Evolutionary conservation across 1,140 invertebrate genomes (phyloP).

Genomic region (Plectrocnemia conspersa): DNA sequence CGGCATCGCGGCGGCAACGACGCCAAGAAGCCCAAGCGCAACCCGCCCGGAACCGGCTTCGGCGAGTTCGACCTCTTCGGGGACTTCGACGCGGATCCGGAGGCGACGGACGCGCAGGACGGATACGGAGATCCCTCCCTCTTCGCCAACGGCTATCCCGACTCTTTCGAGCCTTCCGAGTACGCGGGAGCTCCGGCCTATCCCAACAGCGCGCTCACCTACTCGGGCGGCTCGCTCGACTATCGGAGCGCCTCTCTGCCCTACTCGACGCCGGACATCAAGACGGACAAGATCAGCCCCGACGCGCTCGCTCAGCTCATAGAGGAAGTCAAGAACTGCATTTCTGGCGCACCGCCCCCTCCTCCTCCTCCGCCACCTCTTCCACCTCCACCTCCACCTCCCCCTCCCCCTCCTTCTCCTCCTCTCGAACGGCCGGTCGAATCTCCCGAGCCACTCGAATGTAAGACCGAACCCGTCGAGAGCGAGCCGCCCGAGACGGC

Average conservation of each 20-base stretch:
- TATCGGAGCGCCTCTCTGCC: neutral
- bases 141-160: too few species aligned
- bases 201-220: neutral
- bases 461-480: conserved; percentile 38
- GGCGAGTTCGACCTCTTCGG: too few species aligned
- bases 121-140: neutral
- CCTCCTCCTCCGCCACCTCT: neutral
- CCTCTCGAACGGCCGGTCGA: neutral
- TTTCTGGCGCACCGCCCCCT: neutral
- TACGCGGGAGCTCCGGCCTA: neutral
- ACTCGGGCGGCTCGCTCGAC: neutral
- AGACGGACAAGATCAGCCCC: conserved; percentile 10
- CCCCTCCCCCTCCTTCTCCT: neutral
- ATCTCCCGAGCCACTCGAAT: neutral
- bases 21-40: conserved; percentile 29
- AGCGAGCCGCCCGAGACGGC: conserved; percentile 24
- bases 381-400: neutral
- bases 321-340: conserved; percentile 7
- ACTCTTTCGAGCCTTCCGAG: too few species aligned
- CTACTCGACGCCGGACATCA: neutral
- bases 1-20: too few species aligned
- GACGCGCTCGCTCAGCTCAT: neutral
- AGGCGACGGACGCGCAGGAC: neutral
- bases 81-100: neutral
- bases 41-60: conserved; percentile 1